phyloP scores from a whole-genome alignment of 2,888 invertebrate genomes.

The Pandemis cinnamomeana region DNA sequence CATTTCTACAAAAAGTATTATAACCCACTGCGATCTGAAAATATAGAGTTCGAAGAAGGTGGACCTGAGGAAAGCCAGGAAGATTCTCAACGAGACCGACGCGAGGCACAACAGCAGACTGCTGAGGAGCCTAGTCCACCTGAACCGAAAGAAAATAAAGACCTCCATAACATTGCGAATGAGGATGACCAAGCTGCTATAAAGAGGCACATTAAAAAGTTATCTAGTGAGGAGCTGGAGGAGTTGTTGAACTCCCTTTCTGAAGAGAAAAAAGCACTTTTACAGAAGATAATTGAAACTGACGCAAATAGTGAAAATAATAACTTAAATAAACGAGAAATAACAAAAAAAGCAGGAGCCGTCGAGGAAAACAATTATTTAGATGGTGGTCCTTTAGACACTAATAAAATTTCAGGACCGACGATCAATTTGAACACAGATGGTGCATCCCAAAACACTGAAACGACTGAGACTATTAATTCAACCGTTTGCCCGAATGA shows the following conservation, averaged over 20 bases:
- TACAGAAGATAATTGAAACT: constrained; percentile 70
- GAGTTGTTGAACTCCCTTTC: constrained; percentile 71
- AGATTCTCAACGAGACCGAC: constrained; percentile 62
- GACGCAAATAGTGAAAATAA: constrained; percentile 51
- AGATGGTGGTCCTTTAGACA: constrained; percentile 66
- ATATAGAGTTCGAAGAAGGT: constrained; percentile 51
- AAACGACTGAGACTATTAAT: constrained; percentile 57
- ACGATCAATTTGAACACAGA: constrained; percentile 55
- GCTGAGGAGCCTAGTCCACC: constrained; percentile 33
- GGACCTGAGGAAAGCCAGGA: constrained; percentile 53
- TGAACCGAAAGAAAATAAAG: constrained; percentile 44
- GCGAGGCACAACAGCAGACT: constrained; percentile 48
- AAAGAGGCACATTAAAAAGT: constrained; percentile 71
- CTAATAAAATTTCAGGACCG: constrained; percentile 64
- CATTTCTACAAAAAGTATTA: constrained; percentile 55
- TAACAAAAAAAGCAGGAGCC: constrained; percentile 75
- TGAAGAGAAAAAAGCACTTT: constrained; percentile 69
- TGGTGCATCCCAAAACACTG: constrained; percentile 50
- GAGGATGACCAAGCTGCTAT: constrained; percentile 73
- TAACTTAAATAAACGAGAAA: constrained; percentile 72
- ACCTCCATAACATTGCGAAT: constrained; percentile 45
- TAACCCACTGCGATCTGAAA: constrained; percentile 56
- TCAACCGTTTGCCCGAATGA: constrained; percentile 54
- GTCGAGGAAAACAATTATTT: constrained; percentile 68
- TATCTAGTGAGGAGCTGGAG: constrained; percentile 69